Evolutionary conservation across 2,113 vertebrate genomes (phyloP), one percentile per base, ranked within the genome.

Genomic region (Salminus brasiliensis): DNA sequence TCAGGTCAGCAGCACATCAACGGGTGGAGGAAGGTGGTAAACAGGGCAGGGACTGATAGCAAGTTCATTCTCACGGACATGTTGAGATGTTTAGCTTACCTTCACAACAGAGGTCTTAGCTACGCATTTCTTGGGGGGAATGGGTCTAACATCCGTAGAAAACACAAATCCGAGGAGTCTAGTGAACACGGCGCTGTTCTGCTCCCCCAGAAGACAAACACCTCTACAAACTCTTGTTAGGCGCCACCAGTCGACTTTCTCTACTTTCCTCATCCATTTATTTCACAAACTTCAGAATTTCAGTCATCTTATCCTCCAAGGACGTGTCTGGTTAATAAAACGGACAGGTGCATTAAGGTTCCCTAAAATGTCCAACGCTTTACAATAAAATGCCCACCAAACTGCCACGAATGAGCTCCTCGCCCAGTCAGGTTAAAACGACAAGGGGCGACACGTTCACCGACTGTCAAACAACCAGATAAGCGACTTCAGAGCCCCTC

Each of bases 401-500:
- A 21, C 32, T 39, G 27, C 62, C 59, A 29, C 5, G 34, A 27
- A 62, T 36, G 13, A 71, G 59, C n/a, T 23, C 47, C 25, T 43
- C 29, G 30, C 49, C 3, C 65, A 47, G 41, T 53, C 69, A 62
- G 67, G 39, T 71, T 41, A 47, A 11, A 49, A 47, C 36, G 41
- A 63, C 55, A 36, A 62, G 45, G 55, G n/a, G 29, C 12, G 9
- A 7, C 43, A n/a, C n/a, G n/a, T n/a, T n/a, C n/a, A n/a, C n/a
- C 62, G 62, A 23, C 49, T 29, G 23, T 12, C 36, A 7, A 57
- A n/a, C 62, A n/a, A n/a, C n/a, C n/a, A n/a, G 27, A 45, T 23
- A 66, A 36, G 5, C 47, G 21, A 70, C n/a, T 78, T 72, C 70
- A 55, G 74, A 59, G 41, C 15, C 55, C 59, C 83, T 92, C 88